A percentile compares a stretch with the other conserved stretches of the same genome.
These are phyloP conservation scores for Phallusia fumigata DNA, from an alignment of 23 tunicate genomes.

Conservation along the genomic window DNA sequence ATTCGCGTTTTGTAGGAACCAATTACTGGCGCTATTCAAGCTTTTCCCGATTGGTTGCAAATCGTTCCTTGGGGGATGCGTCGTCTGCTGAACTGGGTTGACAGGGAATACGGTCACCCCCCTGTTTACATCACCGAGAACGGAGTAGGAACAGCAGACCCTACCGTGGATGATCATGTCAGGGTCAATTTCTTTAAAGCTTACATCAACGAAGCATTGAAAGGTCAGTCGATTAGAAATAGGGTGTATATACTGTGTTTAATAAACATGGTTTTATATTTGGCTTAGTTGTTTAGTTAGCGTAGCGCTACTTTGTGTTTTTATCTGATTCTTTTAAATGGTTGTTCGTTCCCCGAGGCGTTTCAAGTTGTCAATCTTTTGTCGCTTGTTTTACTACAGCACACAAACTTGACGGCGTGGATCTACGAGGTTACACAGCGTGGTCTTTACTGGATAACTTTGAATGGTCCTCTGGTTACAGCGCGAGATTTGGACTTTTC, in stretches of 20 bases:
- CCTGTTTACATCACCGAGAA: constrained; percentile 95
- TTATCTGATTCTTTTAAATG: no score
- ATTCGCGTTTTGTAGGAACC: constrained; percentile 35
- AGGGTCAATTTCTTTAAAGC: constrained; percentile 74
- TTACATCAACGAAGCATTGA: constrained; percentile 90
- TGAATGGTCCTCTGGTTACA: constrained; percentile 91
- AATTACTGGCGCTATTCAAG: constrained; percentile 82
- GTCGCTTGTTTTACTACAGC: constrained; percentile 27
- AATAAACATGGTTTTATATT: no score
- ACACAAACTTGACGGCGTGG: constrained; percentile 65
- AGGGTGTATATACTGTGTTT: no score
- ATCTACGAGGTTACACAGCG: constrained; percentile 88
- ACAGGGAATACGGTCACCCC: constrained; percentile 74
- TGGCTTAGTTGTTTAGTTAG: no score
- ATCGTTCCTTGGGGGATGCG: constrained; percentile 97
- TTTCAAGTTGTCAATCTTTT: no score
- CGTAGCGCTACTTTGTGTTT: no score
- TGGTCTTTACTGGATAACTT: constrained; percentile 97
- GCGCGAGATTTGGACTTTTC: constrained; percentile 89
- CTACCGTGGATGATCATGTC: constrained; percentile 70
- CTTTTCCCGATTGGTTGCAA: constrained; percentile 88
- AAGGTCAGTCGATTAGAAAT: constrained; percentile 47
- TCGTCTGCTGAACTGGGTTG: constrained; percentile 81
- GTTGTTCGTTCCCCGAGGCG: no score
- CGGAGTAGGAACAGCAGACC: constrained; percentile 84